phyloP scores from a whole-genome alignment of 1,140 invertebrate genomes.

The Drosophila gunungcola region DNA sequence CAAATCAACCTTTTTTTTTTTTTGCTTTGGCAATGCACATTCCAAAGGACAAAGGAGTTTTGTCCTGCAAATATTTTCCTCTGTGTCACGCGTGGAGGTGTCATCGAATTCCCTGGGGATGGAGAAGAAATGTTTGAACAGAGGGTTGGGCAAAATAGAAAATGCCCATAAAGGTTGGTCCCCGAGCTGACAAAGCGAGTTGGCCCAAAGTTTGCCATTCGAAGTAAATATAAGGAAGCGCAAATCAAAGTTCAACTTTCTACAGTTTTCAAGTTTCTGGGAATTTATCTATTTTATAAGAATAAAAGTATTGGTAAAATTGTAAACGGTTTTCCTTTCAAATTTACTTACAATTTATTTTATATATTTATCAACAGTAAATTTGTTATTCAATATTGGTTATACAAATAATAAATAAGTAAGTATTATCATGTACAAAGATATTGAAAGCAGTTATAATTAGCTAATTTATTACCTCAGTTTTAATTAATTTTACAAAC shows the following conservation, averaged over 20 bases:
- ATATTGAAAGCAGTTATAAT: too few species aligned
- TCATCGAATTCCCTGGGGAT: conserved; percentile 21
- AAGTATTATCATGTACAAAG: too few species aligned
- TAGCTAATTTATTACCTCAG: too few species aligned
- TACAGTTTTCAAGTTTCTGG: background rate
- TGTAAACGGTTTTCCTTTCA: too few species aligned
- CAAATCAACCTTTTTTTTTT: conserved; percentile 20
- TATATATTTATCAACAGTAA: too few species aligned
- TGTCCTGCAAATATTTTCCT: conserved; percentile 2
- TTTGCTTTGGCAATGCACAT: conserved; percentile 10
- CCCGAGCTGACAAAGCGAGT: conserved; percentile 29
- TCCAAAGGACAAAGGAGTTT: conserved; percentile 12
- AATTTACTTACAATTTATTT: too few species aligned
- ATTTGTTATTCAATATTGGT: too few species aligned
- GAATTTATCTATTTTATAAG: background rate
- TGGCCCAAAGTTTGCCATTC: conserved; percentile 4
- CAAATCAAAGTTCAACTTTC: conserved; percentile 11
- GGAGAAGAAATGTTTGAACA: background rate
- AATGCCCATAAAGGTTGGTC: conserved; percentile 1
- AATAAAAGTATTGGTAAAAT: too few species aligned
- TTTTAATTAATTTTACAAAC: too few species aligned
- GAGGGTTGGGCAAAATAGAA: background rate
- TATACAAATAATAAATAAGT: too few species aligned
- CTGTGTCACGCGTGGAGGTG: conserved; percentile 21
- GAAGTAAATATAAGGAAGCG: conserved; percentile 17